Conservation (phyloP, 2,113 vertebrate genomes). For the Boleophthalmus pectinirostris region DNA sequence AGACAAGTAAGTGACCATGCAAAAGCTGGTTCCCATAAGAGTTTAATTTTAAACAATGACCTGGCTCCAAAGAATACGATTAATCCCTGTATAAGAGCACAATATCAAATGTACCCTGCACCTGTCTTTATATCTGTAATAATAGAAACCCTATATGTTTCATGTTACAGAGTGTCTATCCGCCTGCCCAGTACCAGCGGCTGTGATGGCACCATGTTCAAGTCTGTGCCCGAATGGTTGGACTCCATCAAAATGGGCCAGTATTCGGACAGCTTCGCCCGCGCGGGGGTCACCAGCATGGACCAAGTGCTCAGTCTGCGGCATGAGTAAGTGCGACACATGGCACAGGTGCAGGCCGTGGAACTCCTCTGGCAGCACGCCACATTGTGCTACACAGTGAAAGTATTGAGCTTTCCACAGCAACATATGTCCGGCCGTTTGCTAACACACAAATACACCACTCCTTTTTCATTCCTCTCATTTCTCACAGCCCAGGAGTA, state of each 20-base stretch:
- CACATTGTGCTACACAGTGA: slow-evolving; percentile 40
- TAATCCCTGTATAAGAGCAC: background rate
- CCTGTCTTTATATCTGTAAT: background rate
- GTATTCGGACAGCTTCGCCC: slow-evolving; percentile 88
- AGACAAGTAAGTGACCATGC: background rate
- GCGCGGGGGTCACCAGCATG: slow-evolving; percentile 86
- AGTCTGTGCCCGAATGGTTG: slow-evolving; percentile 90
- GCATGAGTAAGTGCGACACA: slow-evolving; percentile 86
- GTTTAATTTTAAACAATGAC: slow-evolving; percentile 2
- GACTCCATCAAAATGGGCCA: slow-evolving; percentile 97
- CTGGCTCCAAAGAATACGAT: background rate
- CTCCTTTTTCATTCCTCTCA: slow-evolving; percentile 34
- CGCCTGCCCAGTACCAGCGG: slow-evolving; percentile 93
- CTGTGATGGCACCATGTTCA: slow-evolving; percentile 85
- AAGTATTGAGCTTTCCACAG: slow-evolving; percentile 37
- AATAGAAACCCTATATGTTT: slow-evolving; percentile 8
- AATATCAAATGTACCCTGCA: background rate
- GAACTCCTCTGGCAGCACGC: slow-evolving; percentile 29
- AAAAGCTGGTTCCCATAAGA: background rate
- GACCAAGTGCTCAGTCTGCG: slow-evolving; percentile 92
- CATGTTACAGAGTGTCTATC: slow-evolving; percentile 85
- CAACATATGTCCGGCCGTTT: slow-evolving; percentile 55
- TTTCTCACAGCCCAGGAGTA: background rate
- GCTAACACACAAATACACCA: slow-evolving; percentile 31
- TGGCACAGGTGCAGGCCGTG: slow-evolving; percentile 35